Evolutionary conservation across 1,140 invertebrate genomes (phyloP).

Genomic region (Yoshiicerus persimilis): DNA sequence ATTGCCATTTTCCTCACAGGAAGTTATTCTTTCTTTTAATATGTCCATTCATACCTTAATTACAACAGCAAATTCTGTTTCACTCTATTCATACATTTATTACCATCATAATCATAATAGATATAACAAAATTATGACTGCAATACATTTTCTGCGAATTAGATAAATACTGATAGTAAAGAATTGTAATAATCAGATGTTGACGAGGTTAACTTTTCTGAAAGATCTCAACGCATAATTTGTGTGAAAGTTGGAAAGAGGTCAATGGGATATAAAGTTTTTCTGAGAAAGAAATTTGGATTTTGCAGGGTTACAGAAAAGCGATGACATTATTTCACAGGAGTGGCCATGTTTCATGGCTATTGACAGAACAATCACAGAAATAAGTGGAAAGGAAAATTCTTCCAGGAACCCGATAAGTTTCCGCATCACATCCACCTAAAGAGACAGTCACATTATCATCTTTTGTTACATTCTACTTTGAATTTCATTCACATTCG

Average conservation of each 20-base stretch:
- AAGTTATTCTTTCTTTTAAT: neutral
- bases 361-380: neutral
- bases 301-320: neutral
- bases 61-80: neutral
- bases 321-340: neutral
- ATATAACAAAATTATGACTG: no score
- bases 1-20: neutral
- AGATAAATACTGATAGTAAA: no score
- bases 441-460: neutral
- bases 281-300: neutral
- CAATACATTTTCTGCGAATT: no score
- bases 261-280: neutral
- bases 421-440: neutral
- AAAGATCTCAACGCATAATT: neutral
- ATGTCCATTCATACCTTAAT: neutral
- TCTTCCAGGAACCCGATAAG: neutral
- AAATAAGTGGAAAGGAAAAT: neutral
- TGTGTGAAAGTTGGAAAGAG: neutral
- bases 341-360: neutral
- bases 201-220: neutral
- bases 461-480: neutral
- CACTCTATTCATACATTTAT: neutral
- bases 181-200: no score
- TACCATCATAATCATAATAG: no score
- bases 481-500: no score